Evolutionary conservation across 2,888 invertebrate genomes (phyloP).

Genomic region (Prenolepis imparis): DNA sequence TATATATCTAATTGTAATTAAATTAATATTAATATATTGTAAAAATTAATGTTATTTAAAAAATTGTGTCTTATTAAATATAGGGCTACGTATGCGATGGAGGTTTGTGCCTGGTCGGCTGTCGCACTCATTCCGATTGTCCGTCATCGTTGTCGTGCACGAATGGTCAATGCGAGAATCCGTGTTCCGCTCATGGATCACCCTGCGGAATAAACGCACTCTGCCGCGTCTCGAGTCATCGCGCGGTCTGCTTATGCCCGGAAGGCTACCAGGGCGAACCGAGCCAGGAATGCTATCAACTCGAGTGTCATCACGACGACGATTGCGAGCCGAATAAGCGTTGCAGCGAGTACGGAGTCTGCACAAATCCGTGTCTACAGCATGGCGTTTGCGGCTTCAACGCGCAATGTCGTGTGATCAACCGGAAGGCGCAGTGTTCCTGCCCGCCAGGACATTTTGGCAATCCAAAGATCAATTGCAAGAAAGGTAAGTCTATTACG

Average conservation of each 20-base stretch:
- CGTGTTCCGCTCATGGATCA: conserved; percentile 89
- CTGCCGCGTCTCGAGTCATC: conserved; percentile 93
- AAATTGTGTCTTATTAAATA: conserved; percentile 8
- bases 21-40: neutral
- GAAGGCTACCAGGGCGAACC: conserved; percentile 95
- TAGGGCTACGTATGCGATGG: conserved; percentile 92
- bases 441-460: conserved; percentile 92
- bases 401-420: conserved; percentile 93
- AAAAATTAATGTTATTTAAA: conserved; percentile 13
- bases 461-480: conserved; percentile 91
- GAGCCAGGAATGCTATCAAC: conserved; percentile 90
- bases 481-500: conserved; percentile 86
- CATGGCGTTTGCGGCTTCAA: conserved; percentile 93
- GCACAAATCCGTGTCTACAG: conserved; percentile 94
- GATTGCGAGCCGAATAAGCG: conserved; percentile 93
- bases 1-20: neutral
- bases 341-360: conserved; percentile 91
- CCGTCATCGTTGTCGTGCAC: conserved; percentile 92
- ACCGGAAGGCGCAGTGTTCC: conserved; percentile 92
- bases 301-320: conserved; percentile 92
- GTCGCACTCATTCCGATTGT: conserved; percentile 93
- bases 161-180: conserved; percentile 90
- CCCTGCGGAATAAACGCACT: conserved; percentile 94
- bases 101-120: conserved; percentile 93
- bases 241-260: conserved; percentile 95